phyloP scores from a whole-genome alignment of 2,113 vertebrate species.

The Sceloporus undulatus region DNA sequence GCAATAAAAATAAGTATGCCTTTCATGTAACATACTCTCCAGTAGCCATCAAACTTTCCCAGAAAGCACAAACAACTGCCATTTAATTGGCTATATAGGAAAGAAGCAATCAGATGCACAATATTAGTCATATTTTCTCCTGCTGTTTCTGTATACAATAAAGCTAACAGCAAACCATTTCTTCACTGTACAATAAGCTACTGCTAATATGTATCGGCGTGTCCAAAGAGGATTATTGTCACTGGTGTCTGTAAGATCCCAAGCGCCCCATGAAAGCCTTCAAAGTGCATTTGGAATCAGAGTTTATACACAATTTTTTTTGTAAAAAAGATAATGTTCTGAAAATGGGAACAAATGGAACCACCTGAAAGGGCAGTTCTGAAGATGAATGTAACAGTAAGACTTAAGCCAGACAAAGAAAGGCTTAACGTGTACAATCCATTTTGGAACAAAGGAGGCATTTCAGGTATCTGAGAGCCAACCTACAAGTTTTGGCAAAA shows the following conservation, averaged over 20 bases:
- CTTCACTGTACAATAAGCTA: conserved; percentile 4
- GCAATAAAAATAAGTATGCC: conserved; percentile 54
- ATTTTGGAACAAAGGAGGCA: background rate
- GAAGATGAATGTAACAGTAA: conserved; percentile 16
- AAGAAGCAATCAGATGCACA: conserved; percentile 36
- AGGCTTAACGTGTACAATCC: background rate
- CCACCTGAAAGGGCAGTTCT: background rate
- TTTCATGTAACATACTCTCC: conserved; percentile 61
- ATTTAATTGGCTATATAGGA: conserved; percentile 63
- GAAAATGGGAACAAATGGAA: background rate
- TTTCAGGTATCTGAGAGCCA: background rate
- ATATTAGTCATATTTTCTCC: conserved; percentile 22
- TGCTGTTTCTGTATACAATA: conserved; percentile 8
- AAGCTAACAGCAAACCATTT: conserved; percentile 25
- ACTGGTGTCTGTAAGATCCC: background rate
- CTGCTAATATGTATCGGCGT: background rate
- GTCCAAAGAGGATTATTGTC: background rate
- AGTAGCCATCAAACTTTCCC: conserved; percentile 63
- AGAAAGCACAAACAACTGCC: conserved; percentile 58
- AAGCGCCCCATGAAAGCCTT: background rate
- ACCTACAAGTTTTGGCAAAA: background rate
- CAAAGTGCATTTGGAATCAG: background rate
- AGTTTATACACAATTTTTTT: conserved; percentile 11
- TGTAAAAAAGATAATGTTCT: background rate
- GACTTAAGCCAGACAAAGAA: conserved; percentile 14